Conservation (phyloP, 2,888 invertebrate species). For the Xestia c-nigrum region DNA sequence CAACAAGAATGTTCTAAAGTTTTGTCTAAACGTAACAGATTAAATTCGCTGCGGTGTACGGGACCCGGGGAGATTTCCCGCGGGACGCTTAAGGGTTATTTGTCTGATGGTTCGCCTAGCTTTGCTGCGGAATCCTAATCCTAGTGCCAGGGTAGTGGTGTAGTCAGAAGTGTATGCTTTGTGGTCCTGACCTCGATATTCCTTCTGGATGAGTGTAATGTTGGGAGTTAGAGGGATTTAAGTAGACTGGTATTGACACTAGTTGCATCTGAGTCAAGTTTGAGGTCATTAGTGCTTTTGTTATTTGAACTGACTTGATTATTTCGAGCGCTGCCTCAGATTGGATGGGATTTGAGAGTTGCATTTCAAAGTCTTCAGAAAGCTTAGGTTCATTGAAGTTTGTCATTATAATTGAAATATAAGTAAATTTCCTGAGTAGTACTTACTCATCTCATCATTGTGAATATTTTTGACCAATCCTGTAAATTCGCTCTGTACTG, state of each 20-base stretch:
- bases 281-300: not conserved
- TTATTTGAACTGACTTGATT: not conserved
- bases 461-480: not conserved
- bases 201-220: constrained; percentile 21
- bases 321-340: not conserved
- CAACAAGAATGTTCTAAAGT: constrained; percentile 48
- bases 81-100: constrained; percentile 56
- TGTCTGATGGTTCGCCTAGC: constrained; percentile 58
- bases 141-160: constrained; percentile 28
- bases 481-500: not conserved
- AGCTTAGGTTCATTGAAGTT: no score
- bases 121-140: constrained; percentile 50
- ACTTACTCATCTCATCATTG: not conserved
- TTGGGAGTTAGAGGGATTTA: constrained; percentile 1
- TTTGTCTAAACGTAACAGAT: constrained; percentile 63
- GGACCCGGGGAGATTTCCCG: constrained; percentile 61
- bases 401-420: not conserved
- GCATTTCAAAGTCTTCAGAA: not conserved
- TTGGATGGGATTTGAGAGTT: not conserved
- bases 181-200: constrained; percentile 31
- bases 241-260: constrained; percentile 29
- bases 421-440: not conserved
- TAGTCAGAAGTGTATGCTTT: constrained; percentile 22
- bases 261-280: constrained; percentile 28
- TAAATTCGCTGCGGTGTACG: constrained; percentile 63